Conservation (phyloP, 53 echinoderm and acorn worm species). For the Astropecten irregularis region DNA sequence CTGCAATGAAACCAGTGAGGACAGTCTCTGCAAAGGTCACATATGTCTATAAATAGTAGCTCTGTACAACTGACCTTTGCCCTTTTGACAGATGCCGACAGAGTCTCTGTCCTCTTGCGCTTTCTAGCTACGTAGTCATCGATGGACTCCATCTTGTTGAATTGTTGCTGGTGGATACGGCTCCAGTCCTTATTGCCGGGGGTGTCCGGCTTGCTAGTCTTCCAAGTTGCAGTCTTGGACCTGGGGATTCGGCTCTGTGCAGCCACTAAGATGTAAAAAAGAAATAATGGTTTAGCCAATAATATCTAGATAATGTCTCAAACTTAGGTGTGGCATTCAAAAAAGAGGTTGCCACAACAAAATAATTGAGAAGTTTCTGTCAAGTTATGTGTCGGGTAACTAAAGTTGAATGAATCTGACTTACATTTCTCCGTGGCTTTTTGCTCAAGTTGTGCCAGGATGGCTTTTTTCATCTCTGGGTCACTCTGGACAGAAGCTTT, state of each 20-base stretch:
- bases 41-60: too few relatives aligned
- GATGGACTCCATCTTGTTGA: slow-evolving; percentile 95
- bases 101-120: slow-evolving; percentile 81
- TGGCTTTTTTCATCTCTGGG: slow-evolving; percentile 58
- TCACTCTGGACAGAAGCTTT: background rate
- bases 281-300: too few relatives aligned
- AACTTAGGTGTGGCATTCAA: too few relatives aligned
- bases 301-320: too few relatives aligned
- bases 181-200: slow-evolving; percentile 86
- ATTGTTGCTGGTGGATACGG: slow-evolving; percentile 75
- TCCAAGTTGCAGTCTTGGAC: background rate
- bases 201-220: slow-evolving; percentile 54
- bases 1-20: too few relatives aligned
- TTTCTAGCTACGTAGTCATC: slow-evolving; percentile 94
- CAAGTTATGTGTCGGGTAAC: too few relatives aligned
- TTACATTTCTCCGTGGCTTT: slow-evolving; percentile 63
- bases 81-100: slow-evolving; percentile 78
- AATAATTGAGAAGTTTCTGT: too few relatives aligned
- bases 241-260: slow-evolving; percentile 45
- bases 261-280: slow-evolving; percentile 4
- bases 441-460: slow-evolving; percentile 64
- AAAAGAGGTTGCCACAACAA: too few relatives aligned
- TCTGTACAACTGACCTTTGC: slow-evolving; percentile 77
- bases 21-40: too few relatives aligned
- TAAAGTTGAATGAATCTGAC: too few relatives aligned